These are phyloP conservation scores for Malacoraja senta DNA, from an alignment of 2,797 vertebrate genomes.

Conservation along the genomic window DNA sequence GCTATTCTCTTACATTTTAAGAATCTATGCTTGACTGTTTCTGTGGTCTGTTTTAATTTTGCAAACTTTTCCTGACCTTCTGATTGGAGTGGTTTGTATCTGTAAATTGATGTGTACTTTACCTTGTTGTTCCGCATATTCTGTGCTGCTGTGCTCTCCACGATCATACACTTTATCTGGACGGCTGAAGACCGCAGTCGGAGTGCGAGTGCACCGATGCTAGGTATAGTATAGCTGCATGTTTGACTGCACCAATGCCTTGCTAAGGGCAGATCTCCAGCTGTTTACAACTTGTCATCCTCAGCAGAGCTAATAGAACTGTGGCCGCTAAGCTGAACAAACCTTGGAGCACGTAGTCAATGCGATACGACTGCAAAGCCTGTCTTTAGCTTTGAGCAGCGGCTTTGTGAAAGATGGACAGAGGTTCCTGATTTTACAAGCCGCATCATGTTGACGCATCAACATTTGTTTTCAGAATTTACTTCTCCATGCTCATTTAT, in stretches of 20 bases:
- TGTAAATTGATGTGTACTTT: constrained; percentile 60
- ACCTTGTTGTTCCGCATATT: constrained; percentile 64
- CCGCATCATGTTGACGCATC: not conserved
- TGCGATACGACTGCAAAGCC: not conserved
- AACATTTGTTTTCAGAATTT: not conserved
- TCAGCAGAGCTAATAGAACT: constrained; percentile 31
- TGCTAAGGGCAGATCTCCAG: constrained; percentile 39
- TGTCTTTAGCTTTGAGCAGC: not conserved
- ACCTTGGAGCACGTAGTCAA: not conserved
- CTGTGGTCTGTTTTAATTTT: not conserved
- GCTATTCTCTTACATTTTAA: not conserved
- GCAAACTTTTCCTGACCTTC: constrained; percentile 34
- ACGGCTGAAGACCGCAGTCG: constrained; percentile 86
- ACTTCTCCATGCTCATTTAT: not conserved
- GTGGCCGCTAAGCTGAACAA: constrained; percentile 16
- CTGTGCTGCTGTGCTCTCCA: constrained; percentile 65
- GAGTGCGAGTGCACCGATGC: constrained; percentile 85
- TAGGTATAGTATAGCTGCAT: constrained; percentile 83
- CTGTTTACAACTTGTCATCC: constrained; percentile 25
- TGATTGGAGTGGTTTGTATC: constrained; percentile 47
- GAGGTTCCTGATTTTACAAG: not conserved
- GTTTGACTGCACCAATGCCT: constrained; percentile 52
- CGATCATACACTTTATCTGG: constrained; percentile 65
- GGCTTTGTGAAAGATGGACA: not conserved
- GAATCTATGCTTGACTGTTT: not conserved